Evolutionary conservation across 1,140 invertebrate genomes (phyloP).

Genomic region (Planococcus citri): DNA sequence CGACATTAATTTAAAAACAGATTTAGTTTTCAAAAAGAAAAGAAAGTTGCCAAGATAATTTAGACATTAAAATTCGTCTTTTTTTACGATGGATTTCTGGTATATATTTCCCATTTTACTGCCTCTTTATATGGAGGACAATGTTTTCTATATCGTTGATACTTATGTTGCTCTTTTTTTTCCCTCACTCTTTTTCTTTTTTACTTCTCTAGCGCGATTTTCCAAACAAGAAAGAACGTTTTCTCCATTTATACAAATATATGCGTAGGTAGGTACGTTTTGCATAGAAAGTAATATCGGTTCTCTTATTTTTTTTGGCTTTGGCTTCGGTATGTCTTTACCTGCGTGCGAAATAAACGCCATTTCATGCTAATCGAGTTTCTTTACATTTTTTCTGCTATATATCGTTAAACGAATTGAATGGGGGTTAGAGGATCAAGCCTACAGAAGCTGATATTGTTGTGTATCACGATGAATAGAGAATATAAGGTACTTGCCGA

Average conservation of each 20-base stretch:
- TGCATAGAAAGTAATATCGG: conserved; percentile 7
- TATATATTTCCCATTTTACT: conserved; percentile 13
- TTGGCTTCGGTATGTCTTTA: neutral
- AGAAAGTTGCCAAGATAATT: conserved; percentile 10
- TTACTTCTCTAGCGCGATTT: neutral
- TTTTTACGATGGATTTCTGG: conserved; percentile 15
- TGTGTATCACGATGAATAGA: no score
- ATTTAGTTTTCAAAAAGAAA: conserved; percentile 8
- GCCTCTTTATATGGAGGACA: neutral
- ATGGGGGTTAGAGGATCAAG: no score
- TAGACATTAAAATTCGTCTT: conserved; percentile 17
- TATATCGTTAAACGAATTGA: neutral
- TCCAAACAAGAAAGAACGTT: no score
- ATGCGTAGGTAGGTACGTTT: neutral
- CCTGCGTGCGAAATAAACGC: neutral
- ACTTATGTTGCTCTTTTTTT: neutral
- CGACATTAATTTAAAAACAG: conserved; percentile 19
- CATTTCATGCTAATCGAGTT: neutral
- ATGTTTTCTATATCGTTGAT: neutral
- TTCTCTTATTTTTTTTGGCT: no score
- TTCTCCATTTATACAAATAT: neutral
- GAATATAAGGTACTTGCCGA: no score
- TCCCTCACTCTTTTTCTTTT: neutral
- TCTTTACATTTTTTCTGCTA: neutral
- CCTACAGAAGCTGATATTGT: no score